Conservation (phyloP, 2,888 invertebrate species). For the Caenorhabditis plicata region DNA sequence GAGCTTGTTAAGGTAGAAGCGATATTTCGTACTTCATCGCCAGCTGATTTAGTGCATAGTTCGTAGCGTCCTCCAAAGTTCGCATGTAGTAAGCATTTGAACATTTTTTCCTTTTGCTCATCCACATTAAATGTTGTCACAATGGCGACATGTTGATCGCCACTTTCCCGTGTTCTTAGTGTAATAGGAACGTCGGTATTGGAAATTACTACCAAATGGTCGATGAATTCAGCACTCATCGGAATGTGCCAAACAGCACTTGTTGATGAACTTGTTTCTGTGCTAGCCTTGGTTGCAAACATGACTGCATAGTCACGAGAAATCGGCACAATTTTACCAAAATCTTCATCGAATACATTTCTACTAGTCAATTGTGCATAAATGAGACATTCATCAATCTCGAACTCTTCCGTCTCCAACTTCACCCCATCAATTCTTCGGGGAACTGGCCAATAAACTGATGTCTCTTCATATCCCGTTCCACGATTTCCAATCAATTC, state of each 20-base stretch:
- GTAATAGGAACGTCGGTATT: constrained; percentile 32
- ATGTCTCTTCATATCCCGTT: constrained; percentile 2
- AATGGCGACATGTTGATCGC: constrained; percentile 41
- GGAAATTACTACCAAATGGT: constrained; percentile 33
- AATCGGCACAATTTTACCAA: constrained; percentile 23
- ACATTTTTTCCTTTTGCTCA: constrained; percentile 34
- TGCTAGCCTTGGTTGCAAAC: constrained; percentile 11
- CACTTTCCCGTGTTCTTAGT: constrained; percentile 35
- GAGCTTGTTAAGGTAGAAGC: constrained; percentile 22
- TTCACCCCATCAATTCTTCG: constrained; percentile 26
- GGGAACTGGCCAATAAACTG: constrained; percentile 33
- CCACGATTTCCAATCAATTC: constrained; percentile 52
- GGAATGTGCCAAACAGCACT: constrained; percentile 31
- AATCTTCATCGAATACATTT: constrained; percentile 38
- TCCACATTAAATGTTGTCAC: constrained; percentile 47
- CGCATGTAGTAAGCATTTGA: too few species aligned
- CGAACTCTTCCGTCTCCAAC: constrained; percentile 53
- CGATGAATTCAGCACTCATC: constrained; percentile 10
- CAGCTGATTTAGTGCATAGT: constrained; percentile 46
- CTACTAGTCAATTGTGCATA: constrained; percentile 52
- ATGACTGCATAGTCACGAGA: constrained; percentile 26
- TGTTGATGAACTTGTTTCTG: constrained; percentile 20
- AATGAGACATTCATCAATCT: constrained; percentile 52
- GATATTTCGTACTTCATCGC: constrained; percentile 33
- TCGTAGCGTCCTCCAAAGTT: constrained; percentile 55